These are phyloP conservation scores for Bombyx mandarina DNA, from an alignment of 1,140 invertebrate genomes.

Conservation along the genomic window DNA sequence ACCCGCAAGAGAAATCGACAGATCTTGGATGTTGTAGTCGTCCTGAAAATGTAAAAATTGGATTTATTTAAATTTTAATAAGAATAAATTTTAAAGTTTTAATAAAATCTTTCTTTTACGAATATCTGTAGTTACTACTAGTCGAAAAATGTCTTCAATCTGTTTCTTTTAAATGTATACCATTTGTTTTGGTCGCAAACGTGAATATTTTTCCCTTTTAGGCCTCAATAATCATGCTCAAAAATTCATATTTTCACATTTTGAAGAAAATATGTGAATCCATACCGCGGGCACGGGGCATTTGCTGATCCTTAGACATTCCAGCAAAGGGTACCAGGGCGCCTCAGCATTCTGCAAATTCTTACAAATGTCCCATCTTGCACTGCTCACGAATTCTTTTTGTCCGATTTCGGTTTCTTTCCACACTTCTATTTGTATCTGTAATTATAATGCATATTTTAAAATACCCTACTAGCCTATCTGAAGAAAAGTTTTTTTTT, in stretches of 20 bases:
- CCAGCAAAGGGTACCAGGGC: slow-evolving; percentile 37
- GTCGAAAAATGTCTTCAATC: too few relatives aligned
- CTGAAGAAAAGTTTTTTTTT: too few relatives aligned
- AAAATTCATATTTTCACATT: too few relatives aligned
- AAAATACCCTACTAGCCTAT: too few relatives aligned
- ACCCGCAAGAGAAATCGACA: slow-evolving; percentile 24
- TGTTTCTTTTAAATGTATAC: too few relatives aligned
- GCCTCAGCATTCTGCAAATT: slow-evolving; percentile 38
- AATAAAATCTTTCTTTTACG: too few relatives aligned
- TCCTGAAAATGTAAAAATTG: slow-evolving; percentile 2
- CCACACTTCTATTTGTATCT: slow-evolving; percentile 41
- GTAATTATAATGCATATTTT: slow-evolving; percentile 1
- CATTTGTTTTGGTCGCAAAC: too few relatives aligned
- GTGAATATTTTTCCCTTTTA: too few relatives aligned
- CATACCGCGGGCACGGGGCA: slow-evolving; percentile 45
- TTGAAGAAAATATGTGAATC: neutral
- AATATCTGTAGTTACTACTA: too few relatives aligned
- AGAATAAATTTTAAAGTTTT: too few relatives aligned
- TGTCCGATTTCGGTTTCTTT: slow-evolving; percentile 39
- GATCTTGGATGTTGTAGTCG: neutral
- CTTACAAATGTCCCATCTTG: slow-evolving; percentile 28
- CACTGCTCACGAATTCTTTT: slow-evolving; percentile 33
- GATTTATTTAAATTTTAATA: too few relatives aligned
- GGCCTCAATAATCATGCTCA: too few relatives aligned
- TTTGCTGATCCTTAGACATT: slow-evolving; percentile 27